Conservation (phyloP, 2,113 vertebrate genomes). For the Arenaria interpres region DNA sequence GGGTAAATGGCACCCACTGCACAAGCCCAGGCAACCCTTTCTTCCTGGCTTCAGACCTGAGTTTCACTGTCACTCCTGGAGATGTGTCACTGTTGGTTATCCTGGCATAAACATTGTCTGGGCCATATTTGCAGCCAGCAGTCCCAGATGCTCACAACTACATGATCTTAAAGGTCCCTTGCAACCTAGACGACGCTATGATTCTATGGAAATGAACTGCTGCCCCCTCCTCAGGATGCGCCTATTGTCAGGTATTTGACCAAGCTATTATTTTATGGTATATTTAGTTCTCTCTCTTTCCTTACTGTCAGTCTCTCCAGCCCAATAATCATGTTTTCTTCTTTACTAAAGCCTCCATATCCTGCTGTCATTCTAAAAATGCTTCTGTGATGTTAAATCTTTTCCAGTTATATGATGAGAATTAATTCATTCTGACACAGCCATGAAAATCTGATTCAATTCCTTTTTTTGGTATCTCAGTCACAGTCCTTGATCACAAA, state of each 20-base stretch:
- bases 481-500: conserved; percentile 65
- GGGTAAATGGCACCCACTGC: background rate
- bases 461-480: conserved; percentile 58
- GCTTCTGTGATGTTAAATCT: conserved; percentile 56
- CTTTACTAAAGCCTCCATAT: conserved; percentile 22
- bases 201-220: background rate
- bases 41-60: background rate
- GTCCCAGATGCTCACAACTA: background rate
- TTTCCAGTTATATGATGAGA: conserved; percentile 47
- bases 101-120: fast-evolving
- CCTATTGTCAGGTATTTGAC: background rate
- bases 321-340: conserved; percentile 46
- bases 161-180: too few relatives aligned
- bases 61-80: background rate
- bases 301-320: background rate
- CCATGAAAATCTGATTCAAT: conserved; percentile 63
- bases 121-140: background rate
- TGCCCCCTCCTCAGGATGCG: background rate
- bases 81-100: background rate
- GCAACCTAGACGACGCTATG: too few relatives aligned
- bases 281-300: conserved; percentile 27
- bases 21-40: background rate
- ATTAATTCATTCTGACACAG: conserved; percentile 63
- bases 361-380: conserved; percentile 57
- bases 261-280: conserved; percentile 3